Evolutionary conservation across 2,797 vertebrate species (phyloP), one percentile per base, ranked within the genome.

Genomic region (Danio choprae): DNA sequence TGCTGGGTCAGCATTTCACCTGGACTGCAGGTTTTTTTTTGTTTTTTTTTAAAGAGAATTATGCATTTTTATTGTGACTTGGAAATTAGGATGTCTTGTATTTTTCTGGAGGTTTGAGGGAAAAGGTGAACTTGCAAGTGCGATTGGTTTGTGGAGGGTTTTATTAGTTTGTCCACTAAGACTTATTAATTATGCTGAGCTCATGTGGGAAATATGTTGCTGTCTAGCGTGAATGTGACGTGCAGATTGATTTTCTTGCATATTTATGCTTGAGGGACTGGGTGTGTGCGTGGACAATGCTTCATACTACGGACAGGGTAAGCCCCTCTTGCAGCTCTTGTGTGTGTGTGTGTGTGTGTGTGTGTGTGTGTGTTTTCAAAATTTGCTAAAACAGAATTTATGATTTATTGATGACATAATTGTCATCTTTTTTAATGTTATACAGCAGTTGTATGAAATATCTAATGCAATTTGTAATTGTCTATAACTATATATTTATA

Each of bases 1-100:
- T 86, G 87, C 88, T 91, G 90, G 89, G 88, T 90, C 87, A 91
- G 89, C 86, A 83, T 86, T 85, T 91, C 85, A 86, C 11, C 80
- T 38, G 84, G 85, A 88, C 83, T 89, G 82, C 89, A 86, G 59
- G 86, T 85, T 85, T 87, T n/a, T n/a, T n/a, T n/a, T n/a, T n/a
- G n/a, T n/a, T 8, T 43, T 41, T 6, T 60, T 53, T 62, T 51
- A n/a, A 80, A 72, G 88, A 84, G 71, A 89, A 88, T 88, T 63
- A 72, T 85, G 79, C 70, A 80, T 79, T 18, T 83, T 82, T 79
- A 13, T 53, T 67, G 13, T 55, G 38, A 68, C 50, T 85, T 82
- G 58, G 64, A 82, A 76, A 79, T 77, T 74, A 82, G 68, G 38
- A 80, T 77, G 75, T 82, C 71, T 69, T 20, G 53, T 74, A 85